These are phyloP conservation scores for Tetragonula carbonaria DNA, from an alignment of 2,888 invertebrate species.

Conservation along the genomic window DNA sequence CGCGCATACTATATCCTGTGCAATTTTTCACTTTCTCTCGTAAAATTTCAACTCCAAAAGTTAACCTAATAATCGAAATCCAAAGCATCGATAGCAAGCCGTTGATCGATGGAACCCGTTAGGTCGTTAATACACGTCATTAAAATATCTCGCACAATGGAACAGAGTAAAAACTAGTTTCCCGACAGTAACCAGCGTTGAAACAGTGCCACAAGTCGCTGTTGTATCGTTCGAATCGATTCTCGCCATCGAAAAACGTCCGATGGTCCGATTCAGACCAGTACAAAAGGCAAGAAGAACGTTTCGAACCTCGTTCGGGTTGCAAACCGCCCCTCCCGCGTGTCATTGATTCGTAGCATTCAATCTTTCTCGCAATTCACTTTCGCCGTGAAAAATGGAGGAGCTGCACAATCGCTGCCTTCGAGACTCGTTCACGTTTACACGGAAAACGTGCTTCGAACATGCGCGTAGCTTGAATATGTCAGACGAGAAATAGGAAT, in stretches of 20 bases:
- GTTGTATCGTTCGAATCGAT: conserved; percentile 16
- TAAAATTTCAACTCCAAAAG: no score
- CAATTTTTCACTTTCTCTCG: no score
- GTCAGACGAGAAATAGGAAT: neutral
- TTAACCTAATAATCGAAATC: no score
- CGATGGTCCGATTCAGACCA: neutral
- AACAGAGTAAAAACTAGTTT: no score
- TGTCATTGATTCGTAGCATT: neutral
- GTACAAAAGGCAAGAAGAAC: conserved; percentile 8
- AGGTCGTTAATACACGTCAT: no score
- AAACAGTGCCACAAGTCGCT: no score
- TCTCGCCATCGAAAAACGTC: neutral
- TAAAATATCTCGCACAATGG: no score
- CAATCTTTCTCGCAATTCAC: neutral
- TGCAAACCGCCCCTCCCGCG: neutral
- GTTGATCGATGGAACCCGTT: no score
- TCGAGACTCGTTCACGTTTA: neutral
- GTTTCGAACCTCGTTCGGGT: neutral
- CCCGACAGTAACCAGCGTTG: no score
- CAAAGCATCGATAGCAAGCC: no score
- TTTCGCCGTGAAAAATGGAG: neutral
- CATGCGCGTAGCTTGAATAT: no score
- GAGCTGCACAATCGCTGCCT: neutral
- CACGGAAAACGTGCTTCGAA: neutral
- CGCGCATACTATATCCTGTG: no score